phyloP scores from a whole-genome alignment of 2,888 invertebrate genomes.

The Megastigmus dorsalis region DNA sequence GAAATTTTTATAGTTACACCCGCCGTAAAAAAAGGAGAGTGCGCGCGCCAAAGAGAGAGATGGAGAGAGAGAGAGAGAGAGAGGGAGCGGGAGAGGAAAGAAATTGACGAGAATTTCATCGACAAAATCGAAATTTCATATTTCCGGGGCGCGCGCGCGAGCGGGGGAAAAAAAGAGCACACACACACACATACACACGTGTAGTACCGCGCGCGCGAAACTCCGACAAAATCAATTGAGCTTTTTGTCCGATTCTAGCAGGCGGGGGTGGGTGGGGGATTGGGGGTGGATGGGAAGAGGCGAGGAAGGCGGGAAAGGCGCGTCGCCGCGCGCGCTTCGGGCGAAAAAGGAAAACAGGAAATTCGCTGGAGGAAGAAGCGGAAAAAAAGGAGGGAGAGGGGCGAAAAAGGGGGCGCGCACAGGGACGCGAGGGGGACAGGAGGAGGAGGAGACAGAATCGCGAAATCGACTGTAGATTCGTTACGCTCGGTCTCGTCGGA shows the following conservation, averaged over 20 bases:
- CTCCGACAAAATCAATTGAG: constrained; percentile 49
- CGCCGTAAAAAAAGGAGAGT: neutral
- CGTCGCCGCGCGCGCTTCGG: neutral
- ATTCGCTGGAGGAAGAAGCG: constrained; percentile 11
- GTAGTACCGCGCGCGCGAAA: neutral
- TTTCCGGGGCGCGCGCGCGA: constrained; percentile 28
- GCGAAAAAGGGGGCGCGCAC: neutral
- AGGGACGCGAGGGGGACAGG: neutral
- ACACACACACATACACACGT: neutral
- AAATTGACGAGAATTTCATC: constrained; percentile 51
- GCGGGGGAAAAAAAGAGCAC: neutral
- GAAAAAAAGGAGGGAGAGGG: neutral
- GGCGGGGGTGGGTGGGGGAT: no score
- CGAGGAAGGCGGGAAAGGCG: neutral
- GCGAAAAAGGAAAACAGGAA: constrained; percentile 44
- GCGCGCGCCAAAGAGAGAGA: neutral
- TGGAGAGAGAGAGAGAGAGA: constrained; percentile 21
- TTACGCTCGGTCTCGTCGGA: constrained; percentile 43
- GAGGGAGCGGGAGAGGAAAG: constrained; percentile 14
- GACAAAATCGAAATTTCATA: constrained; percentile 53
- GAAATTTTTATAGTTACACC: constrained; percentile 45
- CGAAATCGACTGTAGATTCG: constrained; percentile 47
- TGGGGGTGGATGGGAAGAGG: neutral
- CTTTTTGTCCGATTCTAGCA: constrained; percentile 48
- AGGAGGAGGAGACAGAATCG: constrained; percentile 14